Evolutionary conservation across 2,888 invertebrate genomes (phyloP).

Genomic region (Notocelia uddmanniana): DNA sequence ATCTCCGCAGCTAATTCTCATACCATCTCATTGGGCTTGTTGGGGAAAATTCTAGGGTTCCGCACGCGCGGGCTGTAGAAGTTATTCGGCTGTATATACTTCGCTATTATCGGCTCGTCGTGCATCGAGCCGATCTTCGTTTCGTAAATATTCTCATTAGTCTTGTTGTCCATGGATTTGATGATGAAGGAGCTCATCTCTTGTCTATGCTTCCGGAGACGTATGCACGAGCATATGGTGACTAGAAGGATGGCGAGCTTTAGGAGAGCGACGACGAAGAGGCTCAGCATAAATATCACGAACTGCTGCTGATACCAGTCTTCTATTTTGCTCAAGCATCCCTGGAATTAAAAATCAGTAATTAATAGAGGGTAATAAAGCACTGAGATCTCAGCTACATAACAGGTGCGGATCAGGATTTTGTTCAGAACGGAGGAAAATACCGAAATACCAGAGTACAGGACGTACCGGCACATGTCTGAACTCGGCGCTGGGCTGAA

Average conservation of each 20-base stretch:
- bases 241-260: conserved; percentile 90
- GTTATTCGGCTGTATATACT: conserved; percentile 81
- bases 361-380: not conserved
- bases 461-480: too few relatives aligned
- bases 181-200: conserved; percentile 74
- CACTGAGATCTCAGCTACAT: too few relatives aligned
- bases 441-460: too few relatives aligned
- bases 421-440: too few relatives aligned
- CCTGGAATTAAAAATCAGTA: conserved; percentile 73
- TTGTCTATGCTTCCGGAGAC: conserved; percentile 83
- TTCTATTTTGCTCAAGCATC: conserved; percentile 89
- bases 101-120: conserved; percentile 77
- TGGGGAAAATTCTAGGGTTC: conserved; percentile 78
- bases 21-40: conserved; percentile 82
- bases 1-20: conserved; percentile 86
- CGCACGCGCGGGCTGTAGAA: conserved; percentile 80
- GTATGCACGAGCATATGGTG: conserved; percentile 90
- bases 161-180: conserved; percentile 71
- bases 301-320: conserved; percentile 93
- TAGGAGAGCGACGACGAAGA: conserved; percentile 89
- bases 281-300: conserved; percentile 87
- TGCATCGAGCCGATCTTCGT: conserved; percentile 65
- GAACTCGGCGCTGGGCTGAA: conserved; percentile 84
- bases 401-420: too few relatives aligned
- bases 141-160: conserved; percentile 76